Base-by-base conservation (phyloP, 53 echinoderm and acorn worm species). In the Stichopus horrens region DNA sequence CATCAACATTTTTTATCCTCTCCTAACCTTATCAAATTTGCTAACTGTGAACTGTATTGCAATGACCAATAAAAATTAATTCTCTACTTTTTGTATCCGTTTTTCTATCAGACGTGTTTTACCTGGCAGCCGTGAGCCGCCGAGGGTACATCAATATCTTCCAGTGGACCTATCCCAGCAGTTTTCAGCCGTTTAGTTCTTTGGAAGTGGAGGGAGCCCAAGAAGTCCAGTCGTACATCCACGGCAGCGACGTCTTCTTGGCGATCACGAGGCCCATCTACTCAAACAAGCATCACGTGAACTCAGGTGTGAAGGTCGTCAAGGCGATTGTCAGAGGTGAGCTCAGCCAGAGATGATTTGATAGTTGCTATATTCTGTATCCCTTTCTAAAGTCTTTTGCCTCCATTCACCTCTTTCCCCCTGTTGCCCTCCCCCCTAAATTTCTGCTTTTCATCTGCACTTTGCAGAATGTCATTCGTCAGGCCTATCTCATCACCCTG, bases 111-210 rank as follows among this genome's bases (percentile, higher is more conserved):
- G 87, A 87, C 55, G 22, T 52, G 19, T n/a, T 53, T 37, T 87
- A 87, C 20, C 22, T 87, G 74, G 75, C 58, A n/a, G 87, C 87
- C 55, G 87, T 87, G 53, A 87, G 87, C 54, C 18, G 74, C 9
- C 87, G 56, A 23, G 87, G 87, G 4, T 74, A 10, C 21, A 74
- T 87, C 73, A 74, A 87, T 57, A 87, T 87, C 18, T 87, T 74
- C 74, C 87, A 87, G 57, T 87, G 87, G 87, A 87, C 21, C 5
- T 54, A 53, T 13, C 74, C 87, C 7, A 9, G 5, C 57, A 74
- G 58, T 23, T 87, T 87, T 21, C 74, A 87, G 75, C 74, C 20
- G 5, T 55, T 57, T 75, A 55, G 18, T 18, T 74, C 87, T 18
- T 53, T 87, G 20, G 74, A 53, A 54, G n/a, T 87, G 54, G 75